Percentiles rank a stretch among this genome's conserved stretches.
Evolutionary conservation across 2,888 invertebrate species (phyloP).

Genomic region (Mythimna loreyi): DNA sequence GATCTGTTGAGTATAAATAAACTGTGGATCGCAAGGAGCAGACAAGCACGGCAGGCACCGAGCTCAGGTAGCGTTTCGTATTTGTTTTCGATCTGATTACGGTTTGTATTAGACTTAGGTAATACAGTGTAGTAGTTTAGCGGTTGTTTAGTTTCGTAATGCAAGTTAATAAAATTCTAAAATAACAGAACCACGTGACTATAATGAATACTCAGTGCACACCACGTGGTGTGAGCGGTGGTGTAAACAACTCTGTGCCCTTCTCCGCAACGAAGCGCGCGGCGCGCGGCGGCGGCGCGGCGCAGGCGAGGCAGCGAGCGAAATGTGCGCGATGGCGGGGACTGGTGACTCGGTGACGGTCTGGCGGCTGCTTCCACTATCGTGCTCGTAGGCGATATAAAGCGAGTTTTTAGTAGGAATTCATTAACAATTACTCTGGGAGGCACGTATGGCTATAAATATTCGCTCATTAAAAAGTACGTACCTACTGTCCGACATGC

Average conservation of each 20-base stretch:
- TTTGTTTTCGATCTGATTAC: slow-evolving; percentile 85
- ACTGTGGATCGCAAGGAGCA: slow-evolving; percentile 79
- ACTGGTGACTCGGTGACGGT: slow-evolving; percentile 41
- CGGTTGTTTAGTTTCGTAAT: slow-evolving; percentile 66
- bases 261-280: slow-evolving; percentile 69
- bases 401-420: slow-evolving; percentile 20
- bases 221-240: slow-evolving; percentile 86
- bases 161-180: slow-evolving; percentile 71
- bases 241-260: slow-evolving; percentile 83
- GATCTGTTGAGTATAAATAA: slow-evolving; percentile 68
- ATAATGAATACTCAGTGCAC: slow-evolving; percentile 73
- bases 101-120: slow-evolving; percentile 64
- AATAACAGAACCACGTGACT: slow-evolving; percentile 83
- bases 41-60: slow-evolving; percentile 86
- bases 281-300: slow-evolving; percentile 61
- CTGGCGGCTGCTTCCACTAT: slow-evolving; percentile 37
- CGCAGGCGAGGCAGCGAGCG: slow-evolving; percentile 36
- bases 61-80: slow-evolving; percentile 87
- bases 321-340: slow-evolving; percentile 52
- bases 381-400: slow-evolving; percentile 32
- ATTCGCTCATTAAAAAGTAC: slow-evolving; percentile 1
- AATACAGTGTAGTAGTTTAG: slow-evolving; percentile 71
- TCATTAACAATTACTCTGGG: slow-evolving; percentile 19
- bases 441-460: slow-evolving; percentile 1
- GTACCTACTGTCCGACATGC: not conserved